These are phyloP conservation scores for Antitype chi DNA, from an alignment of 2,888 invertebrate genomes.

Conservation along the genomic window DNA sequence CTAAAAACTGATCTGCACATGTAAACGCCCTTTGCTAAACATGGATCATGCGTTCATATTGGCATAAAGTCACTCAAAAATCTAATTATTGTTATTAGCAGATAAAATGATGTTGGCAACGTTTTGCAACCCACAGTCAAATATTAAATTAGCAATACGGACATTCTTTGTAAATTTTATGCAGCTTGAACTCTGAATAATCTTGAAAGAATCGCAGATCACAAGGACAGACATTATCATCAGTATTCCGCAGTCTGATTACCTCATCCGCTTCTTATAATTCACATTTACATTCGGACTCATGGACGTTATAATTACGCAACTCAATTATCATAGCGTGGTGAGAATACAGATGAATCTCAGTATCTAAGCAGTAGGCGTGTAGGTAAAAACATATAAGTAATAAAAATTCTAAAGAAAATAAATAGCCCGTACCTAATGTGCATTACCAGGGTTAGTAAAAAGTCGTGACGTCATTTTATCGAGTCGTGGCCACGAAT, in stretches of 20 bases:
- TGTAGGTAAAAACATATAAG: conserved; percentile 57
- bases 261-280: conserved; percentile 59
- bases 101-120: background rate
- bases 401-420: conserved; percentile 49
- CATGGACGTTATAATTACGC: conserved; percentile 62
- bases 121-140: background rate
- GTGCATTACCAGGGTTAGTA: conserved; percentile 42
- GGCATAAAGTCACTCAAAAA: background rate
- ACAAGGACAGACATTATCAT: conserved; percentile 35
- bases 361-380: conserved; percentile 27
- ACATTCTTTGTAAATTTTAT: conserved; percentile 7
- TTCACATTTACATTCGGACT: conserved; percentile 55
- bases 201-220: conserved; percentile 22
- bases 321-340: conserved; percentile 59
- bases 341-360: conserved; percentile 56
- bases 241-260: conserved; percentile 49
- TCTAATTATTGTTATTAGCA: background rate
- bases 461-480: conserved; percentile 57
- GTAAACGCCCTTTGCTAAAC: background rate
- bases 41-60: background rate
- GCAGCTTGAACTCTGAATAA: conserved; percentile 3
- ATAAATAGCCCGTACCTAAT: conserved; percentile 57
- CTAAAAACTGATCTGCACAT: background rate
- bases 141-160: conserved; percentile 14
- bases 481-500: conserved; percentile 51